phyloP scores from a whole-genome alignment of 2,888 invertebrate species.

The Galeruca laticollis region DNA sequence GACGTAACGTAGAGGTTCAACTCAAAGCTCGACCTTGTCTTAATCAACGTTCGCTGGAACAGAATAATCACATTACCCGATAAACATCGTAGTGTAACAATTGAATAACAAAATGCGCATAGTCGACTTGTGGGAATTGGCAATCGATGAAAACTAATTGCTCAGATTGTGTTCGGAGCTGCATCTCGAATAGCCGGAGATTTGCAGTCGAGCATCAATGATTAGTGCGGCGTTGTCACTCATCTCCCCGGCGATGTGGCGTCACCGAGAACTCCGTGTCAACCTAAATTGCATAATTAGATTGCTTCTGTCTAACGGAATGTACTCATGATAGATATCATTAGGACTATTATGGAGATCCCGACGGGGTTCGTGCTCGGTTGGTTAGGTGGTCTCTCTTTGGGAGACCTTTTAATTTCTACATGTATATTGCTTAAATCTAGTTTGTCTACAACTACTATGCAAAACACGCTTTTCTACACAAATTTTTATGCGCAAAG shows the following conservation, averaged over 20 bases:
- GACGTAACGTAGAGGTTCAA: neutral
- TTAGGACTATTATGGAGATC: constrained; percentile 59
- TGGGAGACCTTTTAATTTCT: constrained; percentile 34
- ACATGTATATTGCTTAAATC: neutral
- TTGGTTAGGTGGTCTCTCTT: constrained; percentile 31
- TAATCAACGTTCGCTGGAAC: constrained; percentile 24
- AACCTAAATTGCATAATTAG: constrained; percentile 65
- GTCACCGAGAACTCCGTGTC: constrained; percentile 58
- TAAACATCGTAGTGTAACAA: constrained; percentile 50
- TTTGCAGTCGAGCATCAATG: constrained; percentile 53
- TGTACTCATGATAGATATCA: constrained; percentile 61
- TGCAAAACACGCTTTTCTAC: too few species aligned
- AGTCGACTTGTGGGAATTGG: constrained; percentile 50
- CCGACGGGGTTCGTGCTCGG: constrained; percentile 21
- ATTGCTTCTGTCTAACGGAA: constrained; percentile 61
- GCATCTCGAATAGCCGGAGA: constrained; percentile 53
- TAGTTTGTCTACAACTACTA: too few species aligned
- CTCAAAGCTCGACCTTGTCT: constrained; percentile 15
- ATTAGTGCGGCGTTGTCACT: constrained; percentile 64
- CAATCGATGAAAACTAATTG: constrained; percentile 57
- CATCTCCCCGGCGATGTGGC: constrained; percentile 57
- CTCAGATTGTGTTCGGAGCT: constrained; percentile 55
- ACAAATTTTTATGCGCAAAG: too few species aligned
- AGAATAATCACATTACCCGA: constrained; percentile 47
- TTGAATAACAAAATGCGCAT: constrained; percentile 51